Percentiles rank a stretch among this genome's conserved stretches.
phyloP scores from a whole-genome alignment of 2,797 vertebrate genomes.

The Percopsis omiscomaycus region DNA sequence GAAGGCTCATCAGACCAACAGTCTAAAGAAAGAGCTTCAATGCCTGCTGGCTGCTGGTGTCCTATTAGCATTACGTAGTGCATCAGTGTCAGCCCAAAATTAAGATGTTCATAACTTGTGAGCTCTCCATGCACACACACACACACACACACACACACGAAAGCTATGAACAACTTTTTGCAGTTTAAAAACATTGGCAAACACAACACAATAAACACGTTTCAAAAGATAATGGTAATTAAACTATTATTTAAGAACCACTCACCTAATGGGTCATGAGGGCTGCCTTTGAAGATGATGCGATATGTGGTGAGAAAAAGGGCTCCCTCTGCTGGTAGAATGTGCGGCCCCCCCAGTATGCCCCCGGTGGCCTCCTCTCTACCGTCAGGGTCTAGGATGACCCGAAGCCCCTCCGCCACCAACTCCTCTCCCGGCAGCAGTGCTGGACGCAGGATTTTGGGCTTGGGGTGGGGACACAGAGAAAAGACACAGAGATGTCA shows the following conservation, averaged over 20 bases:
- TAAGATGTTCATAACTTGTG: no score
- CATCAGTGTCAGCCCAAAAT: no score
- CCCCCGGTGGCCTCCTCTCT: conserved; percentile 95
- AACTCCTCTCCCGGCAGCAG: conserved; percentile 95
- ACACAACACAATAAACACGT: no score
- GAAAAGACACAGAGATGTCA: conserved; percentile 7
- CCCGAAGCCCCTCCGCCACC: conserved; percentile 92
- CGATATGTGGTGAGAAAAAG: conserved; percentile 97
- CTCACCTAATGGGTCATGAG: conserved; percentile 93
- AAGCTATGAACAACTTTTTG: no score
- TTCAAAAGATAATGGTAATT: no score
- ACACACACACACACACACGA: not conserved
- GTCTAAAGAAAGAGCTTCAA: no score
- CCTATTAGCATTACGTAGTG: no score
- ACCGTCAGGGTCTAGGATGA: conserved; percentile 92
- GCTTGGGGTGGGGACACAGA: conserved; percentile 70
- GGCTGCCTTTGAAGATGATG: conserved; percentile 95
- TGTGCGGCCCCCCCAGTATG: conserved; percentile 92
- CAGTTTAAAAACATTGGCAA: no score
- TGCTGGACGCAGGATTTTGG: conserved; percentile 92
- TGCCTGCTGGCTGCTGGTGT: no score
- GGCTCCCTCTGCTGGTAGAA: conserved; percentile 97
- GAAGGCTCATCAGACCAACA: no score
- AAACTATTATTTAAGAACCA: not conserved
- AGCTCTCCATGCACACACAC: not conserved